Evolutionary conservation across 92 coral and sea anemone genomes (phyloP).

Genomic region (Actinernus sp.): DNA sequence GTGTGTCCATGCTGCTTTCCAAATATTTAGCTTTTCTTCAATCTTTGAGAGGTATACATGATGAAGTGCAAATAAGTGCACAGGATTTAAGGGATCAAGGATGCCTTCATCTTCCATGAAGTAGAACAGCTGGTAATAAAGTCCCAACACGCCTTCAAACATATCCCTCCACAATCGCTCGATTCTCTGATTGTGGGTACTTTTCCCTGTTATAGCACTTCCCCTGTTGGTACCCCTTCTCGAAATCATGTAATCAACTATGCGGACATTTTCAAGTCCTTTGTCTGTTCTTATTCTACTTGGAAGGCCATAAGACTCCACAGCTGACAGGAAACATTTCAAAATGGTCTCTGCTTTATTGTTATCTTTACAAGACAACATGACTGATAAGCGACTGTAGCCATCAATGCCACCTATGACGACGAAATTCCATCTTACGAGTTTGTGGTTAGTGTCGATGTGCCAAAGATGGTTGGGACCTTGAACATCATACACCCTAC

Average conservation of each 20-base stretch:
- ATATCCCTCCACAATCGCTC: conserved; percentile 82
- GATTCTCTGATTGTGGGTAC: conserved; percentile 75
- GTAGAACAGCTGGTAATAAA: conserved; percentile 72
- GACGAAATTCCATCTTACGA: conserved; percentile 44
- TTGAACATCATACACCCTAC: conserved; percentile 62
- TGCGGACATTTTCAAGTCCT: conserved; percentile 74
- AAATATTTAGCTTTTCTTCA: conserved; percentile 62
- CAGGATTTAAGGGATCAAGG: conserved; percentile 64
- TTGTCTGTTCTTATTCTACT: conserved; percentile 75
- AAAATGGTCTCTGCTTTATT: conserved; percentile 53
- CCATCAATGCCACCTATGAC: conserved; percentile 68
- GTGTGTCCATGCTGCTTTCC: conserved; percentile 77
- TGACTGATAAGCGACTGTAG: conserved; percentile 59
- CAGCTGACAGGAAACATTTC: conserved; percentile 34
- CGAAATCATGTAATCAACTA: conserved; percentile 76
- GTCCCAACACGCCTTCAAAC: conserved; percentile 68
- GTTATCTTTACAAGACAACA: conserved; percentile 55
- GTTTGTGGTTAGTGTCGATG: conserved; percentile 56
- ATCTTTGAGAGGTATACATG: too few relatives aligned
- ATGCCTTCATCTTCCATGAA: conserved; percentile 77
- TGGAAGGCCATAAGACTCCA: conserved; percentile 31
- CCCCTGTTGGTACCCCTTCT: conserved; percentile 70
- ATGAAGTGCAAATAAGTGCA: conserved; percentile 69
- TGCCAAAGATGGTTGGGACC: conserved; percentile 72
- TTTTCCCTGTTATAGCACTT: conserved; percentile 74